These are phyloP conservation scores for Drosophila subobscura DNA, from an alignment of 1,140 invertebrate genomes.

Conservation along the genomic window DNA sequence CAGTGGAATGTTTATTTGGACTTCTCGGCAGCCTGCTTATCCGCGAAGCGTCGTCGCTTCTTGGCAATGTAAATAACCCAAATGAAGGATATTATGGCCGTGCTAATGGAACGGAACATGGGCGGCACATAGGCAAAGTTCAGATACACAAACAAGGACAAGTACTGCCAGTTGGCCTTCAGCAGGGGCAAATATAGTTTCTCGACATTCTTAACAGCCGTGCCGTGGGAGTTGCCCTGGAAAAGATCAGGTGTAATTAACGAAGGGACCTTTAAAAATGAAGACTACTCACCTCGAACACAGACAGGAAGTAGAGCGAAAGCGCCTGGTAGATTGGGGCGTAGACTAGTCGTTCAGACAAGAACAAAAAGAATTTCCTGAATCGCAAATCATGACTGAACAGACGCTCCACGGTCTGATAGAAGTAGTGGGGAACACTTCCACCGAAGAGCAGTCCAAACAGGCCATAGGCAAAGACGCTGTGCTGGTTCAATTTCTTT, in stretches of 20 bases:
- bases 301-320: slow-evolving; percentile 87
- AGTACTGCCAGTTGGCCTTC: slow-evolving; percentile 88
- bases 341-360: slow-evolving; percentile 88
- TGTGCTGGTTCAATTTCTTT: slow-evolving; percentile 86
- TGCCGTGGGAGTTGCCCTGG: slow-evolving; percentile 87
- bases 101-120: slow-evolving; percentile 87
- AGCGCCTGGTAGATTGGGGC: slow-evolving; percentile 88
- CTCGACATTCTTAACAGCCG: slow-evolving; percentile 86
- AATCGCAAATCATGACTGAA: slow-evolving; percentile 69
- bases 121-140: slow-evolving; percentile 89
- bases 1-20: slow-evolving; percentile 38
- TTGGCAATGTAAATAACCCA: slow-evolving; percentile 89
- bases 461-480: slow-evolving; percentile 87
- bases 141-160: slow-evolving; percentile 88
- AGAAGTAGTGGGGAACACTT: slow-evolving; percentile 89
- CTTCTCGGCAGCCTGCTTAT: slow-evolving; percentile 56
- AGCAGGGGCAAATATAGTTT: slow-evolving; percentile 87
- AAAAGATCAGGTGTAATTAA: slow-evolving; percentile 15
- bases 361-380: slow-evolving; percentile 82
- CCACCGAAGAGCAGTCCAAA: slow-evolving; percentile 90
- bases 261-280: neutral
- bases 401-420: slow-evolving; percentile 85
- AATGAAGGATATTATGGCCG: slow-evolving; percentile 88
- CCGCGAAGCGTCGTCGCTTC: slow-evolving; percentile 83
- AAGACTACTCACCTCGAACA: slow-evolving; percentile 86